These are phyloP conservation scores for Phylloscopus whistleri DNA, from an alignment of 2,113 vertebrate species.

Conservation along the genomic window DNA sequence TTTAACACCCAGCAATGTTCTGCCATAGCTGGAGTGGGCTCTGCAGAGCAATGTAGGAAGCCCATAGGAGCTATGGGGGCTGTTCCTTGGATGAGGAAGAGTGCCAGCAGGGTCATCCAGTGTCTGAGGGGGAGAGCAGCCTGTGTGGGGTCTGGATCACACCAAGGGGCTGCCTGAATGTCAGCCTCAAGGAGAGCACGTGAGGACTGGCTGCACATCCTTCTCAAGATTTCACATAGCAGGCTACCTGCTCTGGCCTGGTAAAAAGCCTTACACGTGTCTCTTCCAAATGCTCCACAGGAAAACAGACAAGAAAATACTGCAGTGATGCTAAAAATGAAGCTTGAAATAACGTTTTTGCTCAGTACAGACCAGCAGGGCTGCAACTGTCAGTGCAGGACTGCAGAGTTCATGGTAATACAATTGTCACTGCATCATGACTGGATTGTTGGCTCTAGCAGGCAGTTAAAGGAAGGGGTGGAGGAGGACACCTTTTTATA, in stretches of 20 bases:
- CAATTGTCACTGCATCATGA: background rate
- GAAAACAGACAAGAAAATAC: background rate
- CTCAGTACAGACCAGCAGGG: background rate
- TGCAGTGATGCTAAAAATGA: background rate
- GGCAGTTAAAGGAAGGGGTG: background rate
- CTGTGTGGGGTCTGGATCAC: background rate
- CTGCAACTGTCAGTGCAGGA: background rate
- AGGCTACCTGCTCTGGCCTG: background rate
- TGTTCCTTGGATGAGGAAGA: background rate
- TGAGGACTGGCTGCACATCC: background rate
- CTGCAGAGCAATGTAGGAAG: background rate
- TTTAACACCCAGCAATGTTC: background rate
- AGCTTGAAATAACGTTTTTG: background rate
- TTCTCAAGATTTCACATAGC: background rate
- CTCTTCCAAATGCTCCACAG: background rate
- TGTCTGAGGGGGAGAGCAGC: background rate
- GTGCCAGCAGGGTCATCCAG: background rate
- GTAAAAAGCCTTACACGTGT: rapidly evolving
- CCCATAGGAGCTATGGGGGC: too few relatives aligned
- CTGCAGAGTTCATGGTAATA: background rate
- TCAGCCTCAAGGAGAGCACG: rapidly evolving
- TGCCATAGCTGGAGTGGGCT: background rate
- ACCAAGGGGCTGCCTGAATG: background rate
- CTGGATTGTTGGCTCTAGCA: background rate
- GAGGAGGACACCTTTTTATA: background rate